phyloP scores from a whole-genome alignment of 2,797 vertebrate genomes.

The Orestias chungarensis region DNA sequence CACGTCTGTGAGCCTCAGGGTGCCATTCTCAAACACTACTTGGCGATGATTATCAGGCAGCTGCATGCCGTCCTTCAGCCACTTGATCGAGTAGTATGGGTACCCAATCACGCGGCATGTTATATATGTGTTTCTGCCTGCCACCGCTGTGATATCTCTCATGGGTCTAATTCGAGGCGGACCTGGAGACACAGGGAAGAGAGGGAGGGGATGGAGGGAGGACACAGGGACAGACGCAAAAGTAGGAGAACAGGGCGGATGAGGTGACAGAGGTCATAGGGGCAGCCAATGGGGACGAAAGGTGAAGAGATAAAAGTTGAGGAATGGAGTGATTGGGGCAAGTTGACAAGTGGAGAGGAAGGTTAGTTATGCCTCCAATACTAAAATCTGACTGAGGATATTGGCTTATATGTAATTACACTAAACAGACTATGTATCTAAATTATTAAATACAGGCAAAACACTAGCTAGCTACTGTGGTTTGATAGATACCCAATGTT shows the following conservation, averaged over 20 bases:
- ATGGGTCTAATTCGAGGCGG: constrained; percentile 96
- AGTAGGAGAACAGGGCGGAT: constrained; percentile 58
- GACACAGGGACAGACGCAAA: constrained; percentile 56
- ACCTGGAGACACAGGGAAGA: constrained; percentile 79
- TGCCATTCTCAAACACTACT: constrained; percentile 97
- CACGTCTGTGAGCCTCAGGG: constrained; percentile 94
- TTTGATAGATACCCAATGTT: not conserved
- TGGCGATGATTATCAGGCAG: constrained; percentile 98
- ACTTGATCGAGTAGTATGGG: constrained; percentile 99
- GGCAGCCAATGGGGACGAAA: constrained; percentile 48
- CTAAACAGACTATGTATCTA: constrained; percentile 37
- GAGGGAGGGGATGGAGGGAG: constrained; percentile 65
- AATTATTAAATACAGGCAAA: not conserved
- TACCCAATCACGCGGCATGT: constrained; percentile 99
- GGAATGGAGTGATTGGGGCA: constrained; percentile 72
- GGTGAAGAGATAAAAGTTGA: constrained; percentile 69
- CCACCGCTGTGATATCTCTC: constrained; percentile 95
- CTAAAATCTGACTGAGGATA: constrained; percentile 59
- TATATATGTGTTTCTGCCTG: constrained; percentile 96
- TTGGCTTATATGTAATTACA: constrained; percentile 44
- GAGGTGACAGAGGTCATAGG: constrained; percentile 65
- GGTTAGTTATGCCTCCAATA: constrained; percentile 74
- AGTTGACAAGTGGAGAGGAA: constrained; percentile 66
- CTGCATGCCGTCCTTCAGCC: constrained; percentile 96
- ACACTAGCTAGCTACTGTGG: not conserved